Percentiles rank a stretch among this genome's conserved stretches.
Evolutionary conservation across 2,113 vertebrate genomes (phyloP).

Genomic region (Macrotis lagotis): DNA sequence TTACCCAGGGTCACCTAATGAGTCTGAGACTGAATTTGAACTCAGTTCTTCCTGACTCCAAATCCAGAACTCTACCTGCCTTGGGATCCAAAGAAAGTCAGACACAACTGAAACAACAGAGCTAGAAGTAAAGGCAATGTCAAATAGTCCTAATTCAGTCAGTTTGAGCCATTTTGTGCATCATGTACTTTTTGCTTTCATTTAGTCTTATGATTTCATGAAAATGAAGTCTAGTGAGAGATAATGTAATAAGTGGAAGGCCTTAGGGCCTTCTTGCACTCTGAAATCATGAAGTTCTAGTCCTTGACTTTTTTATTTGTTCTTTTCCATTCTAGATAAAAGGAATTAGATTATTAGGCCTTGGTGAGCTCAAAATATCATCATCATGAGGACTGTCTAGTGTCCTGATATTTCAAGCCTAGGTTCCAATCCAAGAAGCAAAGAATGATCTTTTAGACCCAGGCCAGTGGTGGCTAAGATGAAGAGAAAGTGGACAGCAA

Average conservation of each 20-base stretch:
- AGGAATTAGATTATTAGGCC: not conserved
- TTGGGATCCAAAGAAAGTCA: too few relatives aligned
- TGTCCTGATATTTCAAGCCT: not conserved
- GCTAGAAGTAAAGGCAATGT: not conserved
- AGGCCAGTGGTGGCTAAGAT: not conserved
- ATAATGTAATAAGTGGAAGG: too few relatives aligned
- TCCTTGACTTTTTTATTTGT: not conserved
- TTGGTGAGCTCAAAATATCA: not conserved
- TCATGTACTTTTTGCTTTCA: not conserved
- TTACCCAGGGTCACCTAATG: too few relatives aligned
- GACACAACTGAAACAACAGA: too few relatives aligned
- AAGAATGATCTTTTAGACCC: not conserved
- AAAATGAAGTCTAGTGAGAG: not conserved
- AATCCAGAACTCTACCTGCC: too few relatives aligned
- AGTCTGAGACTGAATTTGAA: too few relatives aligned
- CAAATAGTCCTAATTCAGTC: not conserved
- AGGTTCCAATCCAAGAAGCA: not conserved
- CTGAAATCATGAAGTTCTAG: not conserved
- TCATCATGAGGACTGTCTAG: not conserved
- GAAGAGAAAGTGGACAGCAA: too few relatives aligned
- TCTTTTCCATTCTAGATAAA: not conserved
- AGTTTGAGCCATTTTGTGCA: not conserved
- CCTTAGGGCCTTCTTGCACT: too few relatives aligned
- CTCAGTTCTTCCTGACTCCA: too few relatives aligned
- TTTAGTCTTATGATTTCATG: not conserved